A percentile compares a stretch with the other conserved stretches of the same genome.
These are phyloP conservation scores for Spatulosminthurus flaviceps DNA, from an alignment of 2,888 invertebrate genomes.

Conservation along the genomic window DNA sequence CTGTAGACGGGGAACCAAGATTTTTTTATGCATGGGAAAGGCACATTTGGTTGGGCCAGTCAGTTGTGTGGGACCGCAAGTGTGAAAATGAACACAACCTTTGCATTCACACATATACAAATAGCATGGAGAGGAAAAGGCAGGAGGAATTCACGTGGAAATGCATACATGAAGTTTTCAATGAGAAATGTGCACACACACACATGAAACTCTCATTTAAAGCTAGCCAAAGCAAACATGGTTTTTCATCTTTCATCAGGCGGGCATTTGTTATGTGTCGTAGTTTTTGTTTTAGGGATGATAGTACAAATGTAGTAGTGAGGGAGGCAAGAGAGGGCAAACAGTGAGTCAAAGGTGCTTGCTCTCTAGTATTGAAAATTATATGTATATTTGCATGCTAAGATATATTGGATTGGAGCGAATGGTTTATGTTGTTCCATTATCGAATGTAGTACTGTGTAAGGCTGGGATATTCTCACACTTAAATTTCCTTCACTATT, in stretches of 20 bases:
- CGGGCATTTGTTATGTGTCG: conserved; percentile 18
- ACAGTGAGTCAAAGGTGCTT: no score
- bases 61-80: conserved; percentile 5
- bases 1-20: background rate
- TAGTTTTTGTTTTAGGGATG: no score
- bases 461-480: no score
- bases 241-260: conserved; percentile 58
- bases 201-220: background rate
- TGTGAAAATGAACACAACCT: conserved; percentile 31
- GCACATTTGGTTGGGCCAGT: conserved; percentile 39
- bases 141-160: background rate
- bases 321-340: no score
- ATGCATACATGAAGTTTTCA: background rate
- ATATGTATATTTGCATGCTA: no score
- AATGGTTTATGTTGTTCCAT: no score
- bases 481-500: no score
- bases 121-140: background rate
- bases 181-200: conserved; percentile 4
- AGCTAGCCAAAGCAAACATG: conserved; percentile 54
- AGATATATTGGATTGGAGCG: no score
- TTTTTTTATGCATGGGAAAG: conserved; percentile 12
- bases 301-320: no score
- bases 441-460: no score
- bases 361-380: no score
- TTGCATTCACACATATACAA: background rate